These are phyloP conservation scores for Tachina lurida DNA, from an alignment of 2,888 invertebrate species.

Conservation along the genomic window DNA sequence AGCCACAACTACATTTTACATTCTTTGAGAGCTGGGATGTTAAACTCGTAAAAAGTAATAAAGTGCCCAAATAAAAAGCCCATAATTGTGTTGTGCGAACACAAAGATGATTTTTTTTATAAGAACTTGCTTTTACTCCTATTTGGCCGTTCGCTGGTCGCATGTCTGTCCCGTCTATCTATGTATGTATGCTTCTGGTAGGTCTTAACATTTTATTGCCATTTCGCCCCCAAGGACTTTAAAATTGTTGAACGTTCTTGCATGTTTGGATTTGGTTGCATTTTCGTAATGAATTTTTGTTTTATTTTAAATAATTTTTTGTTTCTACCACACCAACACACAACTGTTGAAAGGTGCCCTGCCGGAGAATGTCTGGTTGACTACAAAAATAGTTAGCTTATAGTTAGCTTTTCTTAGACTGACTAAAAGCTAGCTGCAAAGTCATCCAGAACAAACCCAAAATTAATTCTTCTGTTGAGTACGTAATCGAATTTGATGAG, in stretches of 20 bases:
- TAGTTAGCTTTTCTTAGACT: too few species aligned
- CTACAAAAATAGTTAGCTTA: too few species aligned
- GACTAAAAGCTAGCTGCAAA: too few species aligned
- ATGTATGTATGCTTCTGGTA: conserved; percentile 72
- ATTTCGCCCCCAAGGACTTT: conserved; percentile 73
- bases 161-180: conserved; percentile 20
- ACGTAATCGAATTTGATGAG: too few species aligned
- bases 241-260: conserved; percentile 60
- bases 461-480: too few species aligned
- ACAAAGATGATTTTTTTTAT: conserved; percentile 40
- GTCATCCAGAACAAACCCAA: too few species aligned
- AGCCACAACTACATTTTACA: conserved; percentile 15
- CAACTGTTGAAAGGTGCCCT: conserved; percentile 35
- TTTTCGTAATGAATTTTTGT: conserved; percentile 67
- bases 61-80: not conserved
- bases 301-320: conserved; percentile 72
- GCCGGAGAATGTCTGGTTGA: too few species aligned
- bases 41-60: not conserved
- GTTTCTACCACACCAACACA: not conserved
- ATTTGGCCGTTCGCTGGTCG: conserved; percentile 10
- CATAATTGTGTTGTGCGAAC: conserved; percentile 22
- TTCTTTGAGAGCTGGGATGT: conserved; percentile 7
- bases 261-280: conserved; percentile 66
- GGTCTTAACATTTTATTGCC: conserved; percentile 74
- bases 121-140: conserved; percentile 26